phyloP scores from a whole-genome alignment of 2,113 vertebrate species.

The Grammomys dolichurus region DNA sequence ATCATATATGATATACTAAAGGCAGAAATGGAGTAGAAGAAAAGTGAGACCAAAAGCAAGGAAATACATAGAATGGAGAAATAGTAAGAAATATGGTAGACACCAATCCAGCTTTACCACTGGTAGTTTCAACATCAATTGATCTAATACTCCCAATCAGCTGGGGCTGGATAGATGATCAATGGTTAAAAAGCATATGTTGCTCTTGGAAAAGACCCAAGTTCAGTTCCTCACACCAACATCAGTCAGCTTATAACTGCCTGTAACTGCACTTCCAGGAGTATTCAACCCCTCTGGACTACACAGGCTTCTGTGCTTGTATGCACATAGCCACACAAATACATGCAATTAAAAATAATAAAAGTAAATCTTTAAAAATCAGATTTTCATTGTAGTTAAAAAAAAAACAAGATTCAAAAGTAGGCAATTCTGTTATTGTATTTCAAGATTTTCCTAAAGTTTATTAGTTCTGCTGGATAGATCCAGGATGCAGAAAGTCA shows the following conservation, averaged over 20 bases:
- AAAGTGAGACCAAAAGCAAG: not conserved
- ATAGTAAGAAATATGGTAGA: not conserved
- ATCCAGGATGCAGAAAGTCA: not conserved
- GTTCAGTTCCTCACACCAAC: not conserved
- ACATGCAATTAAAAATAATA: not conserved
- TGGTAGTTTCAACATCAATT: not conserved
- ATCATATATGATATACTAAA: not conserved
- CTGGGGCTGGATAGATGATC: not conserved
- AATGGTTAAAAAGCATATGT: not conserved
- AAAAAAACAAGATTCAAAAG: not conserved
- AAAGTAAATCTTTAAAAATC: not conserved
- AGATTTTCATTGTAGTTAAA: not conserved
- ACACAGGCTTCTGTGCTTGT: not conserved
- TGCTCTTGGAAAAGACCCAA: not conserved
- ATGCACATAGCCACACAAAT: not conserved
- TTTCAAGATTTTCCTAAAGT: slow-evolving; percentile 12
- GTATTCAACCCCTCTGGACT: not conserved
- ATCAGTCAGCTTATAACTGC: not conserved
- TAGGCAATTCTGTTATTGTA: not conserved
- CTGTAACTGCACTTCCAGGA: not conserved
- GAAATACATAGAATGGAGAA: not conserved
- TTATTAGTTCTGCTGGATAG: not conserved
- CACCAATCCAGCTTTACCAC: not conserved
- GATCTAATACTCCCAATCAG: not conserved
- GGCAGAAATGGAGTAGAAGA: not conserved